Evolutionary conservation across 2,113 vertebrate species (phyloP).

Genomic region (Nycticebus coucang): DNA sequence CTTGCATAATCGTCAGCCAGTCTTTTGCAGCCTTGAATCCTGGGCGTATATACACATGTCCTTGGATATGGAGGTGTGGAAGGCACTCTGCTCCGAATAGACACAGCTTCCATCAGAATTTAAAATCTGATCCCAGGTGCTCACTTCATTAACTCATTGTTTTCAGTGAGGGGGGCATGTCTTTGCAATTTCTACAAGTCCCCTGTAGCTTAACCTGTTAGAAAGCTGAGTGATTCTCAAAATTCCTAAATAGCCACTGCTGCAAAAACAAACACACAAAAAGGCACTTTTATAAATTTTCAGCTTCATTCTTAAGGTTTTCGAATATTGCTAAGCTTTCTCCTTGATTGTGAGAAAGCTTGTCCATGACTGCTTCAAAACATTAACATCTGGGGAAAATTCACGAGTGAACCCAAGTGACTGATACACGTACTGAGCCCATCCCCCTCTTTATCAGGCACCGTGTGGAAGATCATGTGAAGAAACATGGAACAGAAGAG

Average conservation of each 20-base stretch:
- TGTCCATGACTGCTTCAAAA: not conserved
- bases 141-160: not conserved
- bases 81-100: not conserved
- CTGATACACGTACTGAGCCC: not conserved
- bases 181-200: not conserved
- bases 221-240: not conserved
- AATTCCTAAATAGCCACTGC: not conserved
- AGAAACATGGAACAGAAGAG: not conserved
- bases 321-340: not conserved
- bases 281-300: not conserved
- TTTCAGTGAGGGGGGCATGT: not conserved
- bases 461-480: not conserved
- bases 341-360: not conserved
- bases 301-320: not conserved
- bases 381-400: not conserved
- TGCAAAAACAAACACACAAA: not conserved
- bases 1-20: too few relatives aligned
- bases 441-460: not conserved
- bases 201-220: not conserved
- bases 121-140: not conserved
- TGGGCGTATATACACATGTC: not conserved
- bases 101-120: not conserved
- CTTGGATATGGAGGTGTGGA: not conserved
- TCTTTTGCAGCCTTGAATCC: not conserved
- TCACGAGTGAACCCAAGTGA: not conserved